Percentiles rank a stretch among this genome's conserved stretches.
phyloP scores from a whole-genome alignment of 2,888 invertebrate genomes.

The Catocala fraxini region DNA sequence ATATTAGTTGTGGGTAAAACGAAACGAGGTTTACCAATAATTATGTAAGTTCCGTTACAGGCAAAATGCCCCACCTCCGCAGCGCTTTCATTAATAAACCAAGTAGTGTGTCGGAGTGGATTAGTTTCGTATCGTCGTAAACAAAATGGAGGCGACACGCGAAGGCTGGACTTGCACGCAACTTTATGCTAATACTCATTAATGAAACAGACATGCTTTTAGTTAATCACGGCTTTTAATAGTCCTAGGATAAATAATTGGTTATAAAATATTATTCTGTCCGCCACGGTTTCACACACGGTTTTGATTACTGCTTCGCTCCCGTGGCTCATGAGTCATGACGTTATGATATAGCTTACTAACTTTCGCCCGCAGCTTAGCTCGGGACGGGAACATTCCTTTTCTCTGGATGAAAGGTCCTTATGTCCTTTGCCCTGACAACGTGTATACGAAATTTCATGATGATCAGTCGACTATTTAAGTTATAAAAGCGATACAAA shows the following conservation, averaged over 20 bases:
- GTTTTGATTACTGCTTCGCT: too few relatives aligned
- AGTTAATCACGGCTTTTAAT: not conserved
- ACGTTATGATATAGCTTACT: too few relatives aligned
- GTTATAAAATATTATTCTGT: not conserved
- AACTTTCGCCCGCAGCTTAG: too few relatives aligned
- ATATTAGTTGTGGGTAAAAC: conserved; percentile 18
- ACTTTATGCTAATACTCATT: conserved; percentile 30
- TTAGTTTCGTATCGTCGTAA: conserved; percentile 52
- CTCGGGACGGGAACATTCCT: too few relatives aligned
- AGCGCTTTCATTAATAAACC: conserved; percentile 66
- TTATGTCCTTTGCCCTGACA: too few relatives aligned
- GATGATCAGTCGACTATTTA: too few relatives aligned
- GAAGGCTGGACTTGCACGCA: conserved; percentile 50
- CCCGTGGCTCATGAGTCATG: too few relatives aligned
- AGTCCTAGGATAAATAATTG: not conserved
- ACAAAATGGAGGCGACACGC: conserved; percentile 48
- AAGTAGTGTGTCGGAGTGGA: conserved; percentile 58
- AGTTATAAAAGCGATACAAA: too few relatives aligned
- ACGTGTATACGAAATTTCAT: too few relatives aligned
- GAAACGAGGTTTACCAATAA: conserved; percentile 64
- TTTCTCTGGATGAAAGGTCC: too few relatives aligned
- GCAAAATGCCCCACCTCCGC: conserved; percentile 59
- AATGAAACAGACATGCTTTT: conserved; percentile 9
- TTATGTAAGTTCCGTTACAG: conserved; percentile 74
- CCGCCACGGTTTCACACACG: too few relatives aligned